Evolutionary conservation across 2,888 invertebrate genomes (phyloP).

Genomic region (Hypsopygia costalis): DNA sequence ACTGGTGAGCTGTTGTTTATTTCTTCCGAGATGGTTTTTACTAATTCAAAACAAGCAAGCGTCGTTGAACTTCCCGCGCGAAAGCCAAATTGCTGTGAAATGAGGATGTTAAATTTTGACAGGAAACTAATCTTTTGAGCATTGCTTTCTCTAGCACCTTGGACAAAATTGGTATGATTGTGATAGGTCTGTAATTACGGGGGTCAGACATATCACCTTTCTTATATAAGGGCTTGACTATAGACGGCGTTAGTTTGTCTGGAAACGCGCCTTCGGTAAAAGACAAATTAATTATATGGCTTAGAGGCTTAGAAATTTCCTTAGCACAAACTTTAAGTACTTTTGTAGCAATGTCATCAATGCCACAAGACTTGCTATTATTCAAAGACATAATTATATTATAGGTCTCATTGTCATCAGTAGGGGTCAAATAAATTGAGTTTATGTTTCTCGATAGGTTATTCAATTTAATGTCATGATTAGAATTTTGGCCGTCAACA

Average conservation of each 20-base stretch:
- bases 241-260: conserved; percentile 3
- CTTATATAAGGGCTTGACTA: conserved; percentile 9
- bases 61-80: no score
- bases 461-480: not conserved
- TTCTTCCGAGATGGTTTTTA: no score
- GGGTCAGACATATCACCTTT: conserved; percentile 5
- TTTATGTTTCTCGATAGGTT: not conserved
- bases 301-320: not conserved
- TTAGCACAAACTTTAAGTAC: conserved; percentile 10
- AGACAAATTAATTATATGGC: conserved; percentile 10
- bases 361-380: conserved; percentile 7
- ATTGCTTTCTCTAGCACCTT: conserved; percentile 8
- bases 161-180: not conserved
- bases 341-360: conserved; percentile 9
- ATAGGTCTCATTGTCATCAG: not conserved
- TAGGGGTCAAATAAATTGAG: not conserved
- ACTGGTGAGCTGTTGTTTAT: no score
- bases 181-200: conserved; percentile 1
- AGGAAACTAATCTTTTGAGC: conserved; percentile 8
- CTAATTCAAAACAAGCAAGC: no score
- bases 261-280: conserved; percentile 10
- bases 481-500: not conserved
- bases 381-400: conserved; percentile 8
- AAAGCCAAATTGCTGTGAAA: no score
- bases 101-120: not conserved